phyloP scores from a whole-genome alignment of 2,797 vertebrate species.

The Takifugu rubripes region DNA sequence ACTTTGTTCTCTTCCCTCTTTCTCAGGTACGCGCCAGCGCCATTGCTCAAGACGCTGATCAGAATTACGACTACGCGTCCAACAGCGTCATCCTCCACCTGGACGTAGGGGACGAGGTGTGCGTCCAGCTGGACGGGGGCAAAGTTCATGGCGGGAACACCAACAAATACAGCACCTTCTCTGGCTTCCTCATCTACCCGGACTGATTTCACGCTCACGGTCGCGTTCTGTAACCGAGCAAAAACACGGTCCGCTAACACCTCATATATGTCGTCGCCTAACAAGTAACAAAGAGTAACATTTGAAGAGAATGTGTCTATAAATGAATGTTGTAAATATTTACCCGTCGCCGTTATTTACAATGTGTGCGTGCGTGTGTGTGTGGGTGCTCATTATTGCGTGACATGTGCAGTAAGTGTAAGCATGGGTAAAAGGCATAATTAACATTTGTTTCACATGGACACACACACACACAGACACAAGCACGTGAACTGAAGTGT shows the following conservation, averaged over 20 bases:
- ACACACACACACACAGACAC: slow-evolving; percentile 6
- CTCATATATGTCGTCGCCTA: neutral
- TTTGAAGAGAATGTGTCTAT: slow-evolving; percentile 37
- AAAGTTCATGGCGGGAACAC: slow-evolving; percentile 94
- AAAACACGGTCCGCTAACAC: slow-evolving; percentile 45
- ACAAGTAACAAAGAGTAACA: slow-evolving; percentile 37
- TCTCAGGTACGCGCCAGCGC: slow-evolving; percentile 89
- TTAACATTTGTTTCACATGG: slow-evolving; percentile 19
- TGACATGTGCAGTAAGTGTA: slow-evolving; percentile 48
- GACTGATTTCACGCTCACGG: slow-evolving; percentile 74
- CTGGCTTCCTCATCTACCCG: slow-evolving; percentile 93
- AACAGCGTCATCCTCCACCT: slow-evolving; percentile 95
- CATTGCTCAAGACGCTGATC: slow-evolving; percentile 93
- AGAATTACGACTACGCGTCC: slow-evolving; percentile 96
- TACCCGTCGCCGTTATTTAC: slow-evolving; percentile 42
- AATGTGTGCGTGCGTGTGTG: slow-evolving; percentile 20
- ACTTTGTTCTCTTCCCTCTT: neutral
- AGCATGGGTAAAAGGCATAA: slow-evolving; percentile 35
- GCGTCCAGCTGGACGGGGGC: slow-evolving; percentile 89
- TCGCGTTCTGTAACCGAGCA: slow-evolving; percentile 31
- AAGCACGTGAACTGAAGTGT: slow-evolving; percentile 6
- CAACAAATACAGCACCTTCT: slow-evolving; percentile 98
- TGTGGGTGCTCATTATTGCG: slow-evolving; percentile 37
- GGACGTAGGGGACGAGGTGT: slow-evolving; percentile 93
- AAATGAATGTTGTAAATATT: slow-evolving; percentile 61